These are phyloP conservation scores for Siderastrea radians DNA, from an alignment of 92 coral and sea anemone genomes.

Conservation along the genomic window DNA sequence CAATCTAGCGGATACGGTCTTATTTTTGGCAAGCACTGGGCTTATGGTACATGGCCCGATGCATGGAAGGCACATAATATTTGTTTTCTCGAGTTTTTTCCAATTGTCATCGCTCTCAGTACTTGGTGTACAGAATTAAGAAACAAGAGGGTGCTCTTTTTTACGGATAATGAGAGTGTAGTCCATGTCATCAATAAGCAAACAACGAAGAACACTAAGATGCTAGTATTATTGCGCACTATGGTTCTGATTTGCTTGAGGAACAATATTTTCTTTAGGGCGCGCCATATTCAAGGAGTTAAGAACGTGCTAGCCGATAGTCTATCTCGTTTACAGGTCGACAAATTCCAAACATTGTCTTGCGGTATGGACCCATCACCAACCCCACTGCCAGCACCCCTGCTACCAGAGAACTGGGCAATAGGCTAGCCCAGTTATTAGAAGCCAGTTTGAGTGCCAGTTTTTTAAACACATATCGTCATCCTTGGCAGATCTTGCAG, in stretches of 20 bases:
- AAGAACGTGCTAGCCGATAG: slow-evolving; percentile 39
- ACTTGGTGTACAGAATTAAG: slow-evolving; percentile 20
- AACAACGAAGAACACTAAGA: too few relatives aligned
- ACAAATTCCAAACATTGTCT: neutral
- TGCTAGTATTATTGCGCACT: too few relatives aligned
- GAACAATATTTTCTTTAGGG: too few relatives aligned
- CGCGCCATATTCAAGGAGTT: neutral
- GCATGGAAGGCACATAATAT: too few relatives aligned
- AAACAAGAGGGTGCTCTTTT: slow-evolving; percentile 11
- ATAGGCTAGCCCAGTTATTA: slow-evolving; percentile 6
- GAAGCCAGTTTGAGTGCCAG: neutral
- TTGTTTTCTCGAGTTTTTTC: too few relatives aligned
- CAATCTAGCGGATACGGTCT: too few relatives aligned
- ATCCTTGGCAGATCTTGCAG: neutral
- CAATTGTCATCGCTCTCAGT: too few relatives aligned
- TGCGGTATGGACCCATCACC: slow-evolving; percentile 8
- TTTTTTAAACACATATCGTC: neutral
- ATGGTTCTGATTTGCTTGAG: too few relatives aligned
- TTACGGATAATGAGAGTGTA: slow-evolving; percentile 1
- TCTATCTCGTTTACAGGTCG: slow-evolving; percentile 1
- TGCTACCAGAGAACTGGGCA: slow-evolving; percentile 34
- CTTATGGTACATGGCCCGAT: too few relatives aligned
- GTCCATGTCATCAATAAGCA: too few relatives aligned
- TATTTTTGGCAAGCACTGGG: too few relatives aligned
- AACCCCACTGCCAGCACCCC: slow-evolving; percentile 27